Conservation (phyloP, 2,888 invertebrate species). For the Xanthorhoe designata region DNA sequence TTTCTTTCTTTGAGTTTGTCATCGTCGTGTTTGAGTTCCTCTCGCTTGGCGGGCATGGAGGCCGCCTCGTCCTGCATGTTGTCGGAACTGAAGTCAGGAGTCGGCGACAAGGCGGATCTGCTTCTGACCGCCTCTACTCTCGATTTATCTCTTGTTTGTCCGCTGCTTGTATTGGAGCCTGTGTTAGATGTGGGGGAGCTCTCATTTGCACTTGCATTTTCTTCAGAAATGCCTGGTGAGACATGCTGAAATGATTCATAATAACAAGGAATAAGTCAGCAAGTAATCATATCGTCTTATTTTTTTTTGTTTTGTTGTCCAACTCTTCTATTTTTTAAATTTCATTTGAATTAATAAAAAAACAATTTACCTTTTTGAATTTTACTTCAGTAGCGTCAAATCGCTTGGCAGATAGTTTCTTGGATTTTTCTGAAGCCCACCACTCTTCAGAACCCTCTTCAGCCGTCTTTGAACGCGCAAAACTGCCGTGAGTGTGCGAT, state of each 20-base stretch:
- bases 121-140: slow-evolving; percentile 8
- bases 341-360: neutral
- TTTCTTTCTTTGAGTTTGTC: slow-evolving; percentile 48
- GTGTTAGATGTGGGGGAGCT: slow-evolving; percentile 4
- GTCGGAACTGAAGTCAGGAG: neutral
- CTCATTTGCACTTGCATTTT: slow-evolving; percentile 11
- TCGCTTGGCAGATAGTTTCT: slow-evolving; percentile 72
- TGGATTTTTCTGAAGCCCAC: slow-evolving; percentile 79
- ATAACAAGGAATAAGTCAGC: neutral
- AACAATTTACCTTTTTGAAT: slow-evolving; percentile 65
- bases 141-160: slow-evolving; percentile 3
- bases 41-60: slow-evolving; percentile 11
- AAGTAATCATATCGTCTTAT: too few relatives aligned
- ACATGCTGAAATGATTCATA: slow-evolving; percentile 17
- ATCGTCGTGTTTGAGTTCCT: slow-evolving; percentile 40
- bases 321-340: neutral
- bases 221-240: slow-evolving; percentile 13
- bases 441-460: slow-evolving; percentile 76
- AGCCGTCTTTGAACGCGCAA: slow-evolving; percentile 62
- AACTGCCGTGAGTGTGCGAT: slow-evolving; percentile 73
- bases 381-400: slow-evolving; percentile 70
- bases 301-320: too few relatives aligned
- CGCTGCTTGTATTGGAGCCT: slow-evolving; percentile 7
- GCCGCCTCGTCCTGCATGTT: slow-evolving; percentile 18
- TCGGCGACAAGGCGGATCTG: slow-evolving; percentile 1